Base-by-base conservation (phyloP, 2,888 invertebrate genomes). In the Andrena minutula region DNA sequence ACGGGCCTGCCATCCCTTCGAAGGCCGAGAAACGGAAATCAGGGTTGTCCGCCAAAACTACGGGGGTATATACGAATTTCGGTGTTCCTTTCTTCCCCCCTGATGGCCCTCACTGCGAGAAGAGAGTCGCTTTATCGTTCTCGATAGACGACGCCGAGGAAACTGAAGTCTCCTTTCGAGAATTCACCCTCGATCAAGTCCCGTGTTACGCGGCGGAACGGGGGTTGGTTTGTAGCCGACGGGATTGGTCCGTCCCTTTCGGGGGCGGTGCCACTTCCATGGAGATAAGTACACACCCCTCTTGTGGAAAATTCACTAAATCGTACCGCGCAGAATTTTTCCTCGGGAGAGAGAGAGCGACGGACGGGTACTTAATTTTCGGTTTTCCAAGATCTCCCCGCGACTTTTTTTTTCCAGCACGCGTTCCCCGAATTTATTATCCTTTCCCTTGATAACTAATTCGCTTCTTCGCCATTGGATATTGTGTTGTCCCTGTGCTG, bases 1-100 rank as follows among this genome's bases (percentile, higher is more conserved):
- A 98, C 77, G 98, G 97, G 75, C 98, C 98, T 71, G 98, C 97
- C 98, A 98, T 98, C 69, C 65, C 70, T 51, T 66, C 23, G 64
- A 12, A 41, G 74, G 56, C 56, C 53, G 20, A 26, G 41, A 58
- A 12, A 20, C 41, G 41, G 41, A 16, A 41, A 41, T 41, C 41
- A 41, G 70, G 61, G 30, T 74, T 47, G 51, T 66, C 74, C 51
- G 58, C 47, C 47, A 66, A 82, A 82, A 82, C 58, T 60, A 30
- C 35, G 41, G 4, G 41, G 41, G 0, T 41, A 41, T 41, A 41
- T 41, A 41, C 41, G 41, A 41, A 41, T 41, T 41, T 41, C 41
- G 12, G 66, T 58, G 20, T 35, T 51, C 32, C 30, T 41, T 58
- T 35, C n/a, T 23, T 61, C 64, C 53, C 58, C 58, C 28, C 23